phyloP scores from a whole-genome alignment of 2,113 vertebrate species.

The Synchiropus splendidus region DNA sequence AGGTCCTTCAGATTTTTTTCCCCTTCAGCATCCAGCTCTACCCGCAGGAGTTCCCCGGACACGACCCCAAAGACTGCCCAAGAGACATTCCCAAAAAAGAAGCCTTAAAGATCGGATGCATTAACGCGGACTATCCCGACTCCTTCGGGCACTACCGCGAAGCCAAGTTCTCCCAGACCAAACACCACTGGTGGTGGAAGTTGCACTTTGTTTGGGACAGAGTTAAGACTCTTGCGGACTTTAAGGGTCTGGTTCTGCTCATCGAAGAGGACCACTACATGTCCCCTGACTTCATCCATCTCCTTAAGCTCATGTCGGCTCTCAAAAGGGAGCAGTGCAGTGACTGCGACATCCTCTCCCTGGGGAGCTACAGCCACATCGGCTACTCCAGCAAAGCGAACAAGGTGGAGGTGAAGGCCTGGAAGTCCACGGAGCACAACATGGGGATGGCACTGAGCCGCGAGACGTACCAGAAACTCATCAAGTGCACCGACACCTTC shows the following conservation, averaged over 20 bases:
- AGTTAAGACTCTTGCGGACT: conserved; percentile 73
- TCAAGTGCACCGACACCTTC: conserved; percentile 89
- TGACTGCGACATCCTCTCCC: conserved; percentile 85
- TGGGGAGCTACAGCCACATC: conserved; percentile 80
- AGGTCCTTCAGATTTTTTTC: conserved; percentile 94
- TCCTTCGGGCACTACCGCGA: conserved; percentile 96
- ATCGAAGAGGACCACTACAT: conserved; percentile 94
- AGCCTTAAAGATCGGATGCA: conserved; percentile 83
- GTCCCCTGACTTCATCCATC: conserved; percentile 84
- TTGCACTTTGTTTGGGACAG: conserved; percentile 95
- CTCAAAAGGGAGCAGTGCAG: conserved; percentile 75
- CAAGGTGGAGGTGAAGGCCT: conserved; percentile 88
- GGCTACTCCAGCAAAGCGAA: conserved; percentile 78
- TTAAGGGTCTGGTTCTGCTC: conserved; percentile 78
- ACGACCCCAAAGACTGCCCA: conserved; percentile 89
- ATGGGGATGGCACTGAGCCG: conserved; percentile 91
- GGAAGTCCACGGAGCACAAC: conserved; percentile 98
- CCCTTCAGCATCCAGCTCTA: conserved; percentile 96
- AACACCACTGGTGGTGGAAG: conserved; percentile 99
- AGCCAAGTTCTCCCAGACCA: conserved; percentile 92
- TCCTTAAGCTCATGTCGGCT: conserved; percentile 76
- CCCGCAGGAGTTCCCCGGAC: conserved; percentile 88
- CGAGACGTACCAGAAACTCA: conserved; percentile 81
- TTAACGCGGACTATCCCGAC: conserved; percentile 93
- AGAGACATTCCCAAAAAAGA: conserved; percentile 81